Evolutionary conservation across 2,113 vertebrate genomes (phyloP).

Genomic region (Pseudopipra pipra): DNA sequence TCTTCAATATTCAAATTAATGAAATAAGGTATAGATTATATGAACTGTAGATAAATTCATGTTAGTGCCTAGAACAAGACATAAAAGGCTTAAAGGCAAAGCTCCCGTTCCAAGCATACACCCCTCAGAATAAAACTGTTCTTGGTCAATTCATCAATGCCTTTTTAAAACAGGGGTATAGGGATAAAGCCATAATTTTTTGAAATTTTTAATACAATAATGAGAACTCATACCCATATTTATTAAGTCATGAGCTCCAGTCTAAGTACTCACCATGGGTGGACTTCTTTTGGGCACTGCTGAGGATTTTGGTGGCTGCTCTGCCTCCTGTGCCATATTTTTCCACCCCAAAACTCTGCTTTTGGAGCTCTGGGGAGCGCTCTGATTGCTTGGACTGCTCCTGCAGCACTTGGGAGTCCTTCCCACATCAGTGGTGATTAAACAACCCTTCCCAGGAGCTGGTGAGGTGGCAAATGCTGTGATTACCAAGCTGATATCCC

Average conservation of each 20-base stretch:
- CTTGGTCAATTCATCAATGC: background rate
- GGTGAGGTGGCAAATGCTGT: background rate
- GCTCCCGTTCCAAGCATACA: background rate
- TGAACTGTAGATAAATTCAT: background rate
- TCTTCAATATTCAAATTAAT: background rate
- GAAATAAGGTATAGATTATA: background rate
- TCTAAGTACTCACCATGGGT: constrained; percentile 69
- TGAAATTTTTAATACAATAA: background rate
- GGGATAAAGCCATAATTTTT: background rate
- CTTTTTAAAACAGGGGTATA: background rate
- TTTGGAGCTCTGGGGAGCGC: background rate
- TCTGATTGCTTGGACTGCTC: background rate
- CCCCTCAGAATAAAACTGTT: background rate
- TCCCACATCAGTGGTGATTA: background rate
- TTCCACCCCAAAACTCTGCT: background rate
- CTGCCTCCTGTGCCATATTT: rapidly evolving
- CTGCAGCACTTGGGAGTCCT: background rate
- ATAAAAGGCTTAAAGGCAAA: background rate
- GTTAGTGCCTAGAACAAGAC: background rate
- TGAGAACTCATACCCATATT: background rate
- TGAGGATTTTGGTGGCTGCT: background rate
- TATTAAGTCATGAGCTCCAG: background rate
- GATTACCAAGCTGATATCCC: background rate
- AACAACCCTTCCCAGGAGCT: background rate
- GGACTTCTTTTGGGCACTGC: background rate